Evolutionary conservation across 2,888 invertebrate species (phyloP).

Genomic region (Adelognathus sp.): DNA sequence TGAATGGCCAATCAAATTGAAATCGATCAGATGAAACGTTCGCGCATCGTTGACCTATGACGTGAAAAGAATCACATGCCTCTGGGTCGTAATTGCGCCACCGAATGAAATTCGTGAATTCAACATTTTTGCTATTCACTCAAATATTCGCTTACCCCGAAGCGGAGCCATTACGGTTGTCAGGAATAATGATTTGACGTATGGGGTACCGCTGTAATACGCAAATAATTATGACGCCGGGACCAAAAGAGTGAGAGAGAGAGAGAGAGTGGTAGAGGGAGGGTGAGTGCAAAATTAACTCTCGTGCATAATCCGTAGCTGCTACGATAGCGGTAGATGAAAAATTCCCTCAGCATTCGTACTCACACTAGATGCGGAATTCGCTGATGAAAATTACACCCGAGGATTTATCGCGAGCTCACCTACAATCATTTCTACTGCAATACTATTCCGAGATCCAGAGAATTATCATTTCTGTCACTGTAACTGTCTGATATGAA

Average conservation of each 20-base stretch:
- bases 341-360: conserved; percentile 45
- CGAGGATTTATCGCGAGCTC: background rate
- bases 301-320: conserved; percentile 31
- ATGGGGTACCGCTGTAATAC: background rate
- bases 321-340: conserved; percentile 21
- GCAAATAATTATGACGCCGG: conserved; percentile 32
- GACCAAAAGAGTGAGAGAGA: background rate
- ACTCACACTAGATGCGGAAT: background rate
- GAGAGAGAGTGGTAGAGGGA: too few relatives aligned
- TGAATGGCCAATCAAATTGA: too few relatives aligned
- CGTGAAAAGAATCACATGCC: too few relatives aligned
- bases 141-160: background rate
- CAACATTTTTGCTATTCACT: too few relatives aligned
- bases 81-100: too few relatives aligned
- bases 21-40: too few relatives aligned
- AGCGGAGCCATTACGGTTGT: background rate
- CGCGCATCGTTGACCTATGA: too few relatives aligned
- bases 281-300: conserved; percentile 30
- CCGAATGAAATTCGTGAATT: too few relatives aligned
- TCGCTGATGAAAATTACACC: conserved; percentile 4
- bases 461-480: background rate
- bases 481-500: too few relatives aligned
- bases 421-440: background rate
- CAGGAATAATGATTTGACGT: conserved; percentile 14
- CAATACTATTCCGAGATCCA: too few relatives aligned